Conservation (phyloP, 2,888 invertebrate species). For the Heliconius aoede region DNA sequence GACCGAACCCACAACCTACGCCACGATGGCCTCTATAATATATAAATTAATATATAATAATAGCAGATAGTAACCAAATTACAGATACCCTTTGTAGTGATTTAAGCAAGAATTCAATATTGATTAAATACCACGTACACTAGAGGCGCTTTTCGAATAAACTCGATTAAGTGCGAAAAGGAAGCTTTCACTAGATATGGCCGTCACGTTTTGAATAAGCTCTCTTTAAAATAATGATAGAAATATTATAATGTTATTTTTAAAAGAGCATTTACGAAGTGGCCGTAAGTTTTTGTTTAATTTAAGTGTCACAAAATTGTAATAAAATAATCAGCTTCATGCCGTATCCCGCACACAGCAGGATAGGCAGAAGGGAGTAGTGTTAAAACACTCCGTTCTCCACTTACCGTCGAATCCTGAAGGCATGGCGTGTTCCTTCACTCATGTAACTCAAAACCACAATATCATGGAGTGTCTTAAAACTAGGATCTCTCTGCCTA, state of each 20-base stretch:
- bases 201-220: slow-evolving; percentile 10
- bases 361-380: too few species aligned
- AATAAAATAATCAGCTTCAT: too few species aligned
- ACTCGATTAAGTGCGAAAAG: slow-evolving; percentile 26
- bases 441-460: too few species aligned
- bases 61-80: neutral
- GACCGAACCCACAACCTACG: too few species aligned
- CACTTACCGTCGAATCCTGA: too few species aligned
- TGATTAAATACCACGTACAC: slow-evolving; percentile 16
- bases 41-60: neutral
- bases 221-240: neutral
- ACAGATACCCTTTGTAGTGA: slow-evolving; percentile 7
- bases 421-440: too few species aligned
- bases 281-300: too few species aligned
- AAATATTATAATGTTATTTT: slow-evolving; percentile 12
- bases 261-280: neutral
- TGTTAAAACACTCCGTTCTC: too few species aligned
- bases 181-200: slow-evolving; percentile 20
- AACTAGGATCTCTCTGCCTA: too few species aligned
- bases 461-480: too few species aligned
- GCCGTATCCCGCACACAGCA: too few species aligned
- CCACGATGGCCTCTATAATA: neutral
- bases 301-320: too few species aligned
- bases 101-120: slow-evolving; percentile 25
- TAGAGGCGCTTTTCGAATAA: slow-evolving; percentile 17